Percentiles rank a stretch among this genome's conserved stretches.
Evolutionary conservation across 1,140 invertebrate genomes (phyloP).

Genomic region (Leptinotarsa texana): DNA sequence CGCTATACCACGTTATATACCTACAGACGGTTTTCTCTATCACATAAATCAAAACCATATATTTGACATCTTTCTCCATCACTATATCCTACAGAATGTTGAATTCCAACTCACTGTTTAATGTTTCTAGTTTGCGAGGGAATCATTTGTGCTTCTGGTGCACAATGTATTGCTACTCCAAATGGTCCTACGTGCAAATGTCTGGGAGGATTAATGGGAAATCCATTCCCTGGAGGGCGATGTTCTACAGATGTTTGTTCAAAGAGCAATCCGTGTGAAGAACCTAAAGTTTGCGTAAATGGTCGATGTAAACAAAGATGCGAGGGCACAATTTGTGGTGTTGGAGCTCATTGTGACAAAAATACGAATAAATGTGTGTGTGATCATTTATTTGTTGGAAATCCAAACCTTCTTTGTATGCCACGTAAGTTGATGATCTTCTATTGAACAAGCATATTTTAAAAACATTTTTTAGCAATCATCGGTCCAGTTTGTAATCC

Average conservation of each 20-base stretch:
- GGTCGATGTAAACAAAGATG: constrained; percentile 84
- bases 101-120: constrained; percentile 22
- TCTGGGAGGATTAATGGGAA: constrained; percentile 80
- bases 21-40: background rate
- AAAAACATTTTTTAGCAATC: constrained; percentile 65
- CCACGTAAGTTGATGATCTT: constrained; percentile 72
- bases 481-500: constrained; percentile 77
- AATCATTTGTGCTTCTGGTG: constrained; percentile 78
- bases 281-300: constrained; percentile 79
- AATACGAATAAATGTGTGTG: constrained; percentile 82
- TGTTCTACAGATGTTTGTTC: constrained; percentile 83
- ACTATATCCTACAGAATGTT: background rate
- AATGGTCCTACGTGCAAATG: constrained; percentile 87
- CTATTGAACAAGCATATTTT: background rate
- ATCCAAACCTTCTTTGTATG: constrained; percentile 86
- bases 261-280: constrained; percentile 71
- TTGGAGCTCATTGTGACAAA: constrained; percentile 80
- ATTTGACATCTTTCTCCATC: background rate
- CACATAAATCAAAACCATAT: background rate
- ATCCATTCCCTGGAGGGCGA: constrained; percentile 86
- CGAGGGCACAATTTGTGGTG: constrained; percentile 79
- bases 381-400: constrained; percentile 83
- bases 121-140: constrained; percentile 71
- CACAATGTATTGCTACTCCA: constrained; percentile 84
- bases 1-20: background rate